Conservation (phyloP, 2,888 invertebrate genomes). For the Watsonalla cultraria region DNA sequence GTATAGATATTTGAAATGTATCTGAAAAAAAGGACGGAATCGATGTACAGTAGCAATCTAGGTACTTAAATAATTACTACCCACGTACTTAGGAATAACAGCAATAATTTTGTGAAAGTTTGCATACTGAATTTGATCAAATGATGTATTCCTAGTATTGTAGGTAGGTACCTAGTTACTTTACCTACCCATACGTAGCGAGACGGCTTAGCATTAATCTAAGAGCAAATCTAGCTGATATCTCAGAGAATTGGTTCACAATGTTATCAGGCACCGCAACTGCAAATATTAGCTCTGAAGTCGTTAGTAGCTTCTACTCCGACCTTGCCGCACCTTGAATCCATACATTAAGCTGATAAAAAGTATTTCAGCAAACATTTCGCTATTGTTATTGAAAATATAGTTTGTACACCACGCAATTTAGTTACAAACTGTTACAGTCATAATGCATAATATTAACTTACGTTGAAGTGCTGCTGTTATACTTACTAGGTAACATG, state of each 20-base stretch:
- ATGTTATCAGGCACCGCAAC: slow-evolving; percentile 65
- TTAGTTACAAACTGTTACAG: slow-evolving; percentile 6
- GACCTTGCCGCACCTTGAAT: slow-evolving; percentile 54
- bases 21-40: too few relatives aligned
- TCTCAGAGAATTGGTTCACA: slow-evolving; percentile 71
- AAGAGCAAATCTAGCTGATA: slow-evolving; percentile 69
- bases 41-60: too few relatives aligned
- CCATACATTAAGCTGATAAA: slow-evolving; percentile 53
- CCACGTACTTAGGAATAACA: too few relatives aligned
- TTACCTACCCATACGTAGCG: slow-evolving; percentile 36
- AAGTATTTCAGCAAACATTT: slow-evolving; percentile 40
- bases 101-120: too few relatives aligned
- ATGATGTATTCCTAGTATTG: background rate
- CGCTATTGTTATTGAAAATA: slow-evolving; percentile 44
- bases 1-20: too few relatives aligned
- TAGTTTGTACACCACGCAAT: slow-evolving; percentile 26
- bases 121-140: too few relatives aligned
- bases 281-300: slow-evolving; percentile 67
- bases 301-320: slow-evolving; percentile 54
- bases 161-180: slow-evolving; percentile 5
- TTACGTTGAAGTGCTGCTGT: too few relatives aligned
- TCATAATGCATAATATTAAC: background rate
- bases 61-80: too few relatives aligned
- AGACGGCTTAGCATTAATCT: slow-evolving; percentile 66
- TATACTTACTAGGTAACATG: too few relatives aligned